Evolutionary conservation across 2,888 invertebrate species (phyloP), one percentile per base, ranked within the genome.

Genomic region (Oligia strigilis): DNA sequence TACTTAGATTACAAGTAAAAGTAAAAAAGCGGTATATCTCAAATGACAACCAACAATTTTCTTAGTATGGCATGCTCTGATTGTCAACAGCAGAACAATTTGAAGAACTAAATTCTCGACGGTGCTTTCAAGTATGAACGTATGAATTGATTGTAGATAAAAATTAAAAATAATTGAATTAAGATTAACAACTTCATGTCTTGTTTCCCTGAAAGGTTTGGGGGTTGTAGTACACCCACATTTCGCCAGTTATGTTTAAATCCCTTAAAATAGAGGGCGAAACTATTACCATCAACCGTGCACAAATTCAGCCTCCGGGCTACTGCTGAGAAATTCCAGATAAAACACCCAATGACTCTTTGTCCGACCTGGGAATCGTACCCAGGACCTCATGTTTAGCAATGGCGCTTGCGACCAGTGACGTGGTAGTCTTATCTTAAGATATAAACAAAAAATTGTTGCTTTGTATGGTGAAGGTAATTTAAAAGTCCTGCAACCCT

Each of bases 21-120:
- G 85, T 85, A 65, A 83, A 79, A 83, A 73, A 62, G 40, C 60
- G 58, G 55, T 80, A 73, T 65, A 77, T 71, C 74, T 72, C 78
- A 87, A 87, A 89, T 87, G 87, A 87, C 87, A 88, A 83, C 75
- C 75, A 67, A 81, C 83, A 75, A 79, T 86, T 87, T 88, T 78
- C 79, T 78, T 77, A 71, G 55, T 66, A 65, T 29, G 55, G 46
- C 55, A 87, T 86, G 88, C 86, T 88, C 88, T 88, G 87, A 79
- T 88, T 83, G 72, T 65, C 74, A 72, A 70, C 66, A 43, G 67
- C 23, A 76, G 46, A 81, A 81, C 72, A 60, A 78, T 81, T 83
- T 87, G n/a, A 76, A 73, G 72, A 85, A 78, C 52, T 72, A 72
- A 80, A 72, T 72, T 78, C 55, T 73, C 73, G 65, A 77, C 72